Percentiles rank a stretch among this genome's conserved stretches.
These are phyloP conservation scores for Leptinotarsa rubiginosa DNA, from an alignment of 2,888 invertebrate species.

Conservation along the genomic window DNA sequence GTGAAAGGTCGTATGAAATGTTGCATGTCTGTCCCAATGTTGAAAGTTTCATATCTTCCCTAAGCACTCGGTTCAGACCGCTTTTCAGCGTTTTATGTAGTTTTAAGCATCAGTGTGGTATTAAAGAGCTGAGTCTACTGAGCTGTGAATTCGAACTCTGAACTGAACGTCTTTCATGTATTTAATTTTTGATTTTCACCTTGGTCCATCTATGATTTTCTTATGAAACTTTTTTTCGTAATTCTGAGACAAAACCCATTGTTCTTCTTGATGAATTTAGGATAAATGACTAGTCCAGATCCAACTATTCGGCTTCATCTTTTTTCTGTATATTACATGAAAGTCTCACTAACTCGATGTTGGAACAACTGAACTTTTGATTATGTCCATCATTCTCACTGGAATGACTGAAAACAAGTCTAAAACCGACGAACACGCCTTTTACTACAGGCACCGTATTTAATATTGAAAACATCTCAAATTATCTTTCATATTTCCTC, in stretches of 20 bases:
- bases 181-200: neutral
- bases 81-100: neutral
- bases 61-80: constrained; percentile 1
- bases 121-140: neutral
- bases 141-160: neutral
- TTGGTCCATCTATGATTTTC: neutral
- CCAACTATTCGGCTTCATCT: neutral
- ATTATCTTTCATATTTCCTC: neutral
- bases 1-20: neutral
- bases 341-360: neutral
- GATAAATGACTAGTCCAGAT: neutral
- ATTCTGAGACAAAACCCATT: neutral
- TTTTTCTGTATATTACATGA: neutral
- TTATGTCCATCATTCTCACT: neutral
- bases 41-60: neutral
- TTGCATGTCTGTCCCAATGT: neutral
- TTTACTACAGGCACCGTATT: too few species aligned
- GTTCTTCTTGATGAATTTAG: neutral
- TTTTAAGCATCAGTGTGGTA: neutral
- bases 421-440: too few species aligned
- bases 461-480: too few species aligned
- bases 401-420: neutral
- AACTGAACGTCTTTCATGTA: neutral
- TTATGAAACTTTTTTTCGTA: neutral
- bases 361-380: neutral